phyloP scores from a whole-genome alignment of 2,797 vertebrate species.

The Vespertilio murinus region DNA sequence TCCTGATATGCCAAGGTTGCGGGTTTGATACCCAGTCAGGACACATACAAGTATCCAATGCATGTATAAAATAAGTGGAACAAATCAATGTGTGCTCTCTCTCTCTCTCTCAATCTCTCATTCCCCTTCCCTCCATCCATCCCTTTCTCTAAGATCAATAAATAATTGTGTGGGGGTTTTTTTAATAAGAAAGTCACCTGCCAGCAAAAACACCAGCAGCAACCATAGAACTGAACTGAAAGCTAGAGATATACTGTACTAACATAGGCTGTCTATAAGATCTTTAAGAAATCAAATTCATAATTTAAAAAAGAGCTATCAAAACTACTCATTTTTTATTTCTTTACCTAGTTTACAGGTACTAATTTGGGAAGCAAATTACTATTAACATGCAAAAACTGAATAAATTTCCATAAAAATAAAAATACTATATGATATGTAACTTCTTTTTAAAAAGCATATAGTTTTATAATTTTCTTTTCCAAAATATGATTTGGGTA shows the following conservation, averaged over 20 bases:
- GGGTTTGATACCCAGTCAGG: not conserved
- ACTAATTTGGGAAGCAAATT: constrained; percentile 27
- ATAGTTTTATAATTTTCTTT: not conserved
- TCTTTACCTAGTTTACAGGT: constrained; percentile 12
- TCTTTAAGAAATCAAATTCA: not conserved
- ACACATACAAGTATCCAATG: not conserved
- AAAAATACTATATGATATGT: not conserved
- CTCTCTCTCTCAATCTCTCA: not conserved
- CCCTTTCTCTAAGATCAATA: no score
- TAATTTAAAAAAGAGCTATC: constrained; percentile 12
- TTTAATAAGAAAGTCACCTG: not conserved
- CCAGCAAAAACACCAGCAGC: constrained; percentile 38
- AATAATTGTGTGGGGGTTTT: not conserved
- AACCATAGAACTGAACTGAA: not conserved
- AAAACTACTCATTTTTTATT: constrained; percentile 11
- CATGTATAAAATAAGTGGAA: not conserved
- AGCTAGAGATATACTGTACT: not conserved
- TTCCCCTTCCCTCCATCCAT: no score
- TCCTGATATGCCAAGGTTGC: not conserved
- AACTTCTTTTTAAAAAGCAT: not conserved
- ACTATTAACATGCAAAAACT: constrained; percentile 48
- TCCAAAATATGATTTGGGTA: constrained; percentile 16
- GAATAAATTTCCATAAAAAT: not conserved
- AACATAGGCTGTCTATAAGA: not conserved
- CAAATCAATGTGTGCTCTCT: not conserved